A percentile compares a stretch with the other conserved stretches of the same genome.
Evolutionary conservation across 2,113 vertebrate species (phyloP).

Genomic region (Pterophyllum scalare): DNA sequence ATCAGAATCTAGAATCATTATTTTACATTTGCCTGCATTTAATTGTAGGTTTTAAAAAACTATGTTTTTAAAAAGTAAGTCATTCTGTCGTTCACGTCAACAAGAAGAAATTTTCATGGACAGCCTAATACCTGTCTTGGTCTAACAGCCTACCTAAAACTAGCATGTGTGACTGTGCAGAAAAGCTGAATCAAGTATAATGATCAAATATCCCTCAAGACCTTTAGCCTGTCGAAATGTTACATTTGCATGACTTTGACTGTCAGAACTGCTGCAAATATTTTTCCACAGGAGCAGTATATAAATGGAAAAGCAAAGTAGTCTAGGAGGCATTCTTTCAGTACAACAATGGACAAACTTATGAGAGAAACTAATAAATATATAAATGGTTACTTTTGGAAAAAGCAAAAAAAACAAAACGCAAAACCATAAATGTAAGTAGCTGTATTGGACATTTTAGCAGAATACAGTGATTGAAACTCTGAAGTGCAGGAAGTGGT

Average conservation of each 20-base stretch:
- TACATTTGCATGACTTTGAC: constrained; percentile 42
- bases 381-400: constrained; percentile 12
- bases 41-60: not conserved
- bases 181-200: constrained; percentile 4
- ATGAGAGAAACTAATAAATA: not conserved
- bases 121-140: not conserved
- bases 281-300: constrained; percentile 3
- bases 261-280: not conserved
- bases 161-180: constrained; percentile 1
- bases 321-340: constrained; percentile 19
- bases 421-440: not conserved
- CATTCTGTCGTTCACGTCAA: constrained; percentile 19
- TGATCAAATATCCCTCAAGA: not conserved
- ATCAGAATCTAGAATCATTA: constrained; percentile 13
- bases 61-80: not conserved
- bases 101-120: constrained; percentile 20
- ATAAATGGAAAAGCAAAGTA: constrained; percentile 21
- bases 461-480: not conserved
- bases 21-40: constrained; percentile 3
- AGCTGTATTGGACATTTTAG: not conserved
- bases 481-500: not conserved
- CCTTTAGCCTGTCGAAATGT: constrained; percentile 4
- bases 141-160: constrained; percentile 13
- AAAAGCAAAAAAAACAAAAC: not conserved
- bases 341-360: constrained; percentile 17